phyloP scores from a whole-genome alignment of 2,888 invertebrate genomes.

The Drosophila anomalata region DNA sequence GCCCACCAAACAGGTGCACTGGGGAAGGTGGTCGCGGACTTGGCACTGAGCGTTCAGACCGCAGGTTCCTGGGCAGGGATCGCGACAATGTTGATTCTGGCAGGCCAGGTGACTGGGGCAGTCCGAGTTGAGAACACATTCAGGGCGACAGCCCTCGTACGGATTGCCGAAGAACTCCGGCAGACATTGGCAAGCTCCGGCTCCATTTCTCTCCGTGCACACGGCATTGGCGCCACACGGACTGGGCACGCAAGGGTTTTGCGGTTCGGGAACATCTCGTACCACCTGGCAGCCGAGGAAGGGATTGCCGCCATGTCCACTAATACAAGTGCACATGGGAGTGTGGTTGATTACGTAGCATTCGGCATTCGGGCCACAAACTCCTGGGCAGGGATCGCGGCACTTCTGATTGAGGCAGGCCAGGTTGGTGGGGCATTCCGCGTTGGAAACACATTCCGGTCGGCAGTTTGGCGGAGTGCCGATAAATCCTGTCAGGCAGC shows the following conservation, averaged over 20 bases:
- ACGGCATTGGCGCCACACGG: slow-evolving; percentile 92
- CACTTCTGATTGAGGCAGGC: slow-evolving; percentile 91
- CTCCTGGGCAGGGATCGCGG: slow-evolving; percentile 88
- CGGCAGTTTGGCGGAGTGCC: slow-evolving; percentile 91
- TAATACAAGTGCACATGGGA: slow-evolving; percentile 86
- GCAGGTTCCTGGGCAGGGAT: slow-evolving; percentile 92
- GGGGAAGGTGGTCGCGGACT: slow-evolving; percentile 89
- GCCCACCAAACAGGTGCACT: slow-evolving; percentile 88
- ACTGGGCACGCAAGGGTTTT: slow-evolving; percentile 87
- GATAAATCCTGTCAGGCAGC: slow-evolving; percentile 88
- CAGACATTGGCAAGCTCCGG: slow-evolving; percentile 89
- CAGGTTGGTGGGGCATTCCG: slow-evolving; percentile 89
- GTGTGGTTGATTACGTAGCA: slow-evolving; percentile 87
- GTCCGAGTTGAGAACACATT: slow-evolving; percentile 89
- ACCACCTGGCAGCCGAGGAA: slow-evolving; percentile 81
- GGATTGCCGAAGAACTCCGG: slow-evolving; percentile 90
- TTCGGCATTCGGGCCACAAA: slow-evolving; percentile 87
- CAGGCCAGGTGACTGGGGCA: slow-evolving; percentile 89
- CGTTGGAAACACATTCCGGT: slow-evolving; percentile 91
- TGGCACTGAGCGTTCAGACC: slow-evolving; percentile 90
- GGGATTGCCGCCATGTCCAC: slow-evolving; percentile 86
- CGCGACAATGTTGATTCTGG: slow-evolving; percentile 88
- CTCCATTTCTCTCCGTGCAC: slow-evolving; percentile 87
- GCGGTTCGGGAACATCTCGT: slow-evolving; percentile 70
- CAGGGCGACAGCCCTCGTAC: slow-evolving; percentile 90